Evolutionary conservation across 1,140 invertebrate species (phyloP).

Genomic region (Drosophila athabasca): DNA sequence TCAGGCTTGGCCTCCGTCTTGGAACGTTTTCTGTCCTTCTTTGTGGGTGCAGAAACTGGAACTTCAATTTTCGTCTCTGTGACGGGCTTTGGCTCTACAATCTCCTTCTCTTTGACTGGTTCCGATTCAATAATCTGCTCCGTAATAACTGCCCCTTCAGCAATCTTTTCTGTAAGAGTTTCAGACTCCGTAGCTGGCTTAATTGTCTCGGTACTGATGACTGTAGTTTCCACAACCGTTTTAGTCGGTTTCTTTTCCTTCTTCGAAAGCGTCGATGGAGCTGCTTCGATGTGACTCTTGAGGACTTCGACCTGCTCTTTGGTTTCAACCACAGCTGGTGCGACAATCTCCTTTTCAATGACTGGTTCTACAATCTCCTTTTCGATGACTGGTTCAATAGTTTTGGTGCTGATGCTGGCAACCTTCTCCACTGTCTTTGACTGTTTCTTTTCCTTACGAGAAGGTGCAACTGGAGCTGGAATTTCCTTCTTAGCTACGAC

Average conservation of each 20-base stretch:
- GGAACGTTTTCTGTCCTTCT: conserved; percentile 29
- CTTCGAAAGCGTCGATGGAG: background rate
- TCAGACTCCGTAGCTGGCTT: background rate
- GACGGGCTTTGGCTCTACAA: background rate
- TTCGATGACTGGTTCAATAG: conserved; percentile 1
- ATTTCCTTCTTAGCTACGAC: conserved; percentile 6
- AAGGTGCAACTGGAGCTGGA: conserved; percentile 21
- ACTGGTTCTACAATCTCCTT: conserved; percentile 6
- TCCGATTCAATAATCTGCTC: background rate
- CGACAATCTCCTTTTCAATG: conserved; percentile 2
- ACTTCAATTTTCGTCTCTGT: background rate
- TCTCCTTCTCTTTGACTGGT: background rate
- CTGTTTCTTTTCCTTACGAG: conserved; percentile 39
- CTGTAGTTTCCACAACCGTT: conserved; percentile 4
- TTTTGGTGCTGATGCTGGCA: background rate
- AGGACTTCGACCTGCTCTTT: background rate
- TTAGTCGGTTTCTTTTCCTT: conserved; percentile 23
- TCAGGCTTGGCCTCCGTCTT: conserved; percentile 15
- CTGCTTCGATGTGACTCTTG: no score
- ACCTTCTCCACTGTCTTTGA: conserved; percentile 14
- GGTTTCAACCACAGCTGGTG: conserved; percentile 16
- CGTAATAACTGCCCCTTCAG: background rate
- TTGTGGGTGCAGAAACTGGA: background rate
- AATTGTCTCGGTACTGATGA: background rate
- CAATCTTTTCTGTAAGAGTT: background rate